Evolutionary conservation across 2,113 vertebrate species (phyloP).

Genomic region (Promerops cafer): DNA sequence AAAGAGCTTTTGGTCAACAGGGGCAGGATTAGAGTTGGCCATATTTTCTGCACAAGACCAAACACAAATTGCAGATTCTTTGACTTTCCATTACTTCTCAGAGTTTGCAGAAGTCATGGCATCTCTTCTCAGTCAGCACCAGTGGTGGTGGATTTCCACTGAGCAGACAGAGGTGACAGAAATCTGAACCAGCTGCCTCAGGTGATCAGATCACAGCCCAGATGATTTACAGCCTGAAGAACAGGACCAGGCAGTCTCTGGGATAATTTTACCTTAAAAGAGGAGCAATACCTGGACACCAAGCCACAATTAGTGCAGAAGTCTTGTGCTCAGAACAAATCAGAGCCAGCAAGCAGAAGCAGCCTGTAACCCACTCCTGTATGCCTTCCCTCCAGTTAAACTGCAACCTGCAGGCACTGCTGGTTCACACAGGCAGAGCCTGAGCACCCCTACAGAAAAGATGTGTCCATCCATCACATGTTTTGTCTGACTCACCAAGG

Average conservation of each 20-base stretch:
- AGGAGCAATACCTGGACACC: not conserved
- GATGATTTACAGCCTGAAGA: not conserved
- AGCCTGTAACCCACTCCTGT: not conserved
- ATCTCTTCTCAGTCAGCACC: not conserved
- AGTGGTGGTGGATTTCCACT: not conserved
- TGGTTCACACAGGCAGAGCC: not conserved
- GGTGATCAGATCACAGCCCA: not conserved
- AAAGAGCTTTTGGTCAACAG: not conserved
- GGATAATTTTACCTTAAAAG: not conserved
- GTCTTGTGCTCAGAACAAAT: not conserved
- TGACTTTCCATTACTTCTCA: not conserved
- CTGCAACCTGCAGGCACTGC: not conserved
- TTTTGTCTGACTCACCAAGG: conserved; percentile 65
- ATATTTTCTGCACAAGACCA: not conserved
- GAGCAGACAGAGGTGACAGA: not conserved
- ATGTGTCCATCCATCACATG: not conserved
- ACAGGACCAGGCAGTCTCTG: not conserved
- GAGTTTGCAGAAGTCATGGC: not conserved
- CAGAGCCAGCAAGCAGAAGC: not conserved
- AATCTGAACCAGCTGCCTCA: not conserved
- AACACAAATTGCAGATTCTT: not conserved
- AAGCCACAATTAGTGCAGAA: not conserved
- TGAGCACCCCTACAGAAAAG: not conserved
- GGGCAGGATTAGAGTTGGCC: not conserved
- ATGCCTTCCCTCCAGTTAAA: not conserved